These are phyloP conservation scores for Orcinus orca DNA, from an alignment of 2,113 vertebrate species.

Conservation along the genomic window DNA sequence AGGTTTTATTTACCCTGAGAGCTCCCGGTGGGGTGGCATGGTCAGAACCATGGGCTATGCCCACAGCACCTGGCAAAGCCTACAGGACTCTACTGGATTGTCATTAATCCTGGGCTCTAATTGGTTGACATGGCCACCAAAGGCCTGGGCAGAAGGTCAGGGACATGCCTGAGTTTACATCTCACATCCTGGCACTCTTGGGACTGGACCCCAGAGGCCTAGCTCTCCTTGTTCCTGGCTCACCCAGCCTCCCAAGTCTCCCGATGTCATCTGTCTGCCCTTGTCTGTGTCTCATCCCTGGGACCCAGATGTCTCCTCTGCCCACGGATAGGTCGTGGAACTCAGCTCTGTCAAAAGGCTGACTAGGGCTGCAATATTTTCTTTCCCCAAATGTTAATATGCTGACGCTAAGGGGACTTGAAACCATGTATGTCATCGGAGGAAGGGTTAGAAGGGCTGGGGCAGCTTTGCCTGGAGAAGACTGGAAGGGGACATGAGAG, in stretches of 20 bases:
- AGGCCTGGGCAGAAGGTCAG: neutral
- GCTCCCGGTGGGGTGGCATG: rapidly evolving
- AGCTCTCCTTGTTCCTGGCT: neutral
- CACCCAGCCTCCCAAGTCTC: neutral
- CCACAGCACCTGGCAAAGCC: neutral
- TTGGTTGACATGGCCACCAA: neutral
- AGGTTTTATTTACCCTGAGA: neutral
- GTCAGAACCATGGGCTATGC: neutral
- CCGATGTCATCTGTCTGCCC: slow-evolving; percentile 9
- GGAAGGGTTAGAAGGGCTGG: slow-evolving; percentile 5
- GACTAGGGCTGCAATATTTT: slow-evolving; percentile 35
- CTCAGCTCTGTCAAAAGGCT: slow-evolving; percentile 41
- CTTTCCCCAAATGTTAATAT: slow-evolving; percentile 56
- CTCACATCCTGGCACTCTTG: neutral
- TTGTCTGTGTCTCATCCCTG: slow-evolving; percentile 35
- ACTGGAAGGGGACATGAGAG: slow-evolving; percentile 55
- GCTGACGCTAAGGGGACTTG: slow-evolving; percentile 69
- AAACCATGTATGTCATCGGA: slow-evolving; percentile 64
- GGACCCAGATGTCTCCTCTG: slow-evolving; percentile 41
- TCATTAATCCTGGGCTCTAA: neutral
- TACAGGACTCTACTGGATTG: neutral
- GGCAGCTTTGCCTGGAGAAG: slow-evolving; percentile 59
- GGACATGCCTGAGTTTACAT: neutral
- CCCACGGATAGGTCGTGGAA: slow-evolving; percentile 31
- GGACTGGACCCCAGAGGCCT: neutral